Percentiles rank a stretch among this genome's conserved stretches.
These are phyloP conservation scores for Clarias laeviceps DNA, from an alignment of 2,797 vertebrate species.

Conservation along the genomic window DNA sequence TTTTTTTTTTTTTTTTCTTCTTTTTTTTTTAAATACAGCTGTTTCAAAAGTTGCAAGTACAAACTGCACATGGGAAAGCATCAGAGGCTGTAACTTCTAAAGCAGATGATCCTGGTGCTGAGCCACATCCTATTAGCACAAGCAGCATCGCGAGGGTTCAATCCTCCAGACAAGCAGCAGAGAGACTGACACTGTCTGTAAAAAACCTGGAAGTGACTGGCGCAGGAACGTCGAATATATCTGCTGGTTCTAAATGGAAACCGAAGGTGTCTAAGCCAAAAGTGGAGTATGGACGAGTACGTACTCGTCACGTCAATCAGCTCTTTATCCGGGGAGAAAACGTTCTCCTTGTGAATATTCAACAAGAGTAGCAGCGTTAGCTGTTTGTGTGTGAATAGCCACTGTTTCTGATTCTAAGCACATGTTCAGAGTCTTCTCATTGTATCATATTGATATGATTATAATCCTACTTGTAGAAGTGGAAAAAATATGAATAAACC, in stretches of 20 bases:
- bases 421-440: neutral
- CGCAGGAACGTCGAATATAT: neutral
- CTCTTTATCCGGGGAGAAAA: conserved; percentile 97
- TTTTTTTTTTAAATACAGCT: conserved; percentile 71
- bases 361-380: neutral
- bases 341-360: conserved; percentile 87
- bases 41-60: conserved; percentile 83
- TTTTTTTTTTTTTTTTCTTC: no score
- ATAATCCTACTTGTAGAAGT: conserved; percentile 45
- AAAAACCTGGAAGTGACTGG: neutral
- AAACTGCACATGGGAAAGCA: conserved; percentile 55
- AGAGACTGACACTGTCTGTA: neutral
- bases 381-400: neutral
- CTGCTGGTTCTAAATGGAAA: conserved; percentile 13
- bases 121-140: neutral
- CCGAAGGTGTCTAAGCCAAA: conserved; percentile 61
- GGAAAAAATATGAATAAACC: conserved; percentile 57
- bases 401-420: neutral
- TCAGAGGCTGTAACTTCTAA: neutral
- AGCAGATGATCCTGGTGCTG: conserved; percentile 3
- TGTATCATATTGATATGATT: conserved; percentile 79
- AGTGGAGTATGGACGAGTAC: conserved; percentile 87
- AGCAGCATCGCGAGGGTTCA: neutral
- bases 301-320: conserved; percentile 92
- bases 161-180: neutral